Percentiles rank a stretch among this genome's conserved stretches.
Conservation (phyloP, 2,797 vertebrate genomes). For the Danio tinwini region DNA sequence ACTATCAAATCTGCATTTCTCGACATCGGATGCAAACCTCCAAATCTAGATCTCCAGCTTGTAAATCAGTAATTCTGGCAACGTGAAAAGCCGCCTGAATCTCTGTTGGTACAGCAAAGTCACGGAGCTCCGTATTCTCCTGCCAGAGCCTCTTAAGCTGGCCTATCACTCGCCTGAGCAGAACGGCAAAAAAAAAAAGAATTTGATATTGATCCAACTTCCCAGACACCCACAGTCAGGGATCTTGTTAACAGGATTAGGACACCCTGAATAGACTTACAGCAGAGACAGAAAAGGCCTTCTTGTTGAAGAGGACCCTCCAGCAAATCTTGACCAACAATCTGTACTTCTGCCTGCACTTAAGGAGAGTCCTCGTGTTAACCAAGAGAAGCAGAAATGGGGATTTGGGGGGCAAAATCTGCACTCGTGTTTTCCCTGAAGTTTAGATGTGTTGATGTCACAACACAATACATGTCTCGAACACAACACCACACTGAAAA, state of each 20-base stretch:
- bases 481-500: background rate
- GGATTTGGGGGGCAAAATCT: slow-evolving; percentile 23
- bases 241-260: slow-evolving; percentile 68
- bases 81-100: slow-evolving; percentile 27
- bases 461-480: slow-evolving; percentile 26
- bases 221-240: slow-evolving; percentile 65
- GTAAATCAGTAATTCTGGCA: slow-evolving; percentile 23
- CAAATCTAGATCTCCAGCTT: slow-evolving; percentile 15
- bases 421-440: slow-evolving; percentile 16
- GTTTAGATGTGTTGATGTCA: slow-evolving; percentile 10
- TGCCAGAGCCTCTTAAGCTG: slow-evolving; percentile 57
- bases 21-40: background rate
- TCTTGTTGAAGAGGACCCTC: slow-evolving; percentile 55
- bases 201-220: slow-evolving; percentile 68
- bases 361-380: slow-evolving; percentile 57
- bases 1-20: background rate
- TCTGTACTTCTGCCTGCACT: slow-evolving; percentile 55
- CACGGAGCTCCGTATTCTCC: slow-evolving; percentile 46
- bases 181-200: slow-evolving; percentile 53
- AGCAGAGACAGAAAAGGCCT: slow-evolving; percentile 61
- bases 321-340: slow-evolving; percentile 51
- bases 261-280: slow-evolving; percentile 63
- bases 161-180: slow-evolving; percentile 57
- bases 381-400: slow-evolving; percentile 46
- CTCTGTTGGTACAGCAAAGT: slow-evolving; percentile 50